Evolutionary conservation across 2,113 vertebrate species (phyloP).

Genomic region (Mormyrus lacerda): DNA sequence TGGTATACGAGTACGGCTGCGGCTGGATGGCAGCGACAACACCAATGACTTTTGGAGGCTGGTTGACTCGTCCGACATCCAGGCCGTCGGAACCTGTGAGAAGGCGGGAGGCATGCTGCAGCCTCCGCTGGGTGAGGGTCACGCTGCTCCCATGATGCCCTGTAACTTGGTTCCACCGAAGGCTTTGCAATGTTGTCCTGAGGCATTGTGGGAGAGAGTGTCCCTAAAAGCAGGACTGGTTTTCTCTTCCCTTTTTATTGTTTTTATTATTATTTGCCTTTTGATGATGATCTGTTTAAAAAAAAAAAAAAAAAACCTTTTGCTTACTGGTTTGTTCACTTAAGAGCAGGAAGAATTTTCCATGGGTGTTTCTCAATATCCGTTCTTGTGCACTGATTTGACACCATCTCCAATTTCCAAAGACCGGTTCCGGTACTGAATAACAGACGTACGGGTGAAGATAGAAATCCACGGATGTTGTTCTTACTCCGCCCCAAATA

Average conservation of each 20-base stretch:
- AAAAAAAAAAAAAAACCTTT: background rate
- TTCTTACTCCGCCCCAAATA: background rate
- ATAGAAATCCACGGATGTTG: background rate
- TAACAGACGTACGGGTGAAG: background rate
- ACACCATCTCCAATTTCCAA: background rate
- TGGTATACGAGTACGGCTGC: slow-evolving; percentile 76
- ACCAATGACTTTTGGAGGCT: slow-evolving; percentile 96
- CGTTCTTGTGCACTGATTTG: background rate
- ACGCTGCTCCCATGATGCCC: background rate
- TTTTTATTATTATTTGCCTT: background rate
- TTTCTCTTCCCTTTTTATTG: background rate
- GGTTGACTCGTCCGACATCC: slow-evolving; percentile 91
- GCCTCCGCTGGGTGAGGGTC: slow-evolving; percentile 77
- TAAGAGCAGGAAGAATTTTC: background rate
- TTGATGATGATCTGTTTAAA: background rate
- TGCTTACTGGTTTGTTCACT: background rate
- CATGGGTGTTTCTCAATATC: background rate
- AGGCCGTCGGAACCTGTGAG: slow-evolving; percentile 88
- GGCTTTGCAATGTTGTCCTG: background rate
- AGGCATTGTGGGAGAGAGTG: background rate
- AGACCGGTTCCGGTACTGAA: background rate
- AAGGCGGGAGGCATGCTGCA: slow-evolving; percentile 92
- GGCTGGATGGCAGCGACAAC: slow-evolving; percentile 89
- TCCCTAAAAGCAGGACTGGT: background rate
- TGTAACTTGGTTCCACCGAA: background rate